Evolutionary conservation across 1,140 invertebrate species (phyloP).

Genomic region (Drosophila melanica): DNA sequence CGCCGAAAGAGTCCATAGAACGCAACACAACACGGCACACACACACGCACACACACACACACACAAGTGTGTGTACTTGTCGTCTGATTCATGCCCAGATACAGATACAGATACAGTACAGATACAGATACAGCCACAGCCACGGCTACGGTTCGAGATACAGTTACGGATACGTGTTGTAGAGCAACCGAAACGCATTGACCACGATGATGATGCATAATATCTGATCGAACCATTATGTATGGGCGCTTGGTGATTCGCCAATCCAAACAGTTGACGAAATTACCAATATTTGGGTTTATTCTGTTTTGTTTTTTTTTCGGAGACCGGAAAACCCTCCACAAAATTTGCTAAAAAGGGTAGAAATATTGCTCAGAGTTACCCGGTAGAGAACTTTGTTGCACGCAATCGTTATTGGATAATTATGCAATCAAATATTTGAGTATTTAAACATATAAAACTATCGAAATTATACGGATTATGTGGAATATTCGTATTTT

Average conservation of each 20-base stretch:
- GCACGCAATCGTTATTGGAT: too few relatives aligned
- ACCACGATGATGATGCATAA: conserved; percentile 74
- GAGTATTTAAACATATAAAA: too few relatives aligned
- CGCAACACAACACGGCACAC: background rate
- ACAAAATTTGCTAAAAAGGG: too few relatives aligned
- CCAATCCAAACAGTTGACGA: conserved; percentile 24
- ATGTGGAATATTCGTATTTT: too few relatives aligned
- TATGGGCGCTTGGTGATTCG: conserved; percentile 13
- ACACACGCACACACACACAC: conserved; percentile 2
- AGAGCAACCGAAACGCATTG: conserved; percentile 50
- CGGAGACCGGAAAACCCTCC: background rate
- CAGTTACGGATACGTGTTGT: conserved; percentile 20
- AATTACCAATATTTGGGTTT: conserved; percentile 1
- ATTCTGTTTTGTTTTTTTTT: background rate
- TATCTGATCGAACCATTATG: conserved; percentile 35
- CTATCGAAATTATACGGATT: too few relatives aligned
- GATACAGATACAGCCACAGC: conserved; percentile 31
- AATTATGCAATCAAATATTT: too few relatives aligned
- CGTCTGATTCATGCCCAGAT: conserved; percentile 55
- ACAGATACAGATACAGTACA: conserved; percentile 32
- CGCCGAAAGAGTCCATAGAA: conserved; percentile 20
- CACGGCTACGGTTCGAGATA: background rate
- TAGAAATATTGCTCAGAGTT: too few relatives aligned
- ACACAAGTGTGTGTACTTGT: conserved; percentile 30
- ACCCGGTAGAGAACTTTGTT: too few relatives aligned